Conservation (phyloP, 1,140 invertebrate species). For the Trichogramma pretiosum region DNA sequence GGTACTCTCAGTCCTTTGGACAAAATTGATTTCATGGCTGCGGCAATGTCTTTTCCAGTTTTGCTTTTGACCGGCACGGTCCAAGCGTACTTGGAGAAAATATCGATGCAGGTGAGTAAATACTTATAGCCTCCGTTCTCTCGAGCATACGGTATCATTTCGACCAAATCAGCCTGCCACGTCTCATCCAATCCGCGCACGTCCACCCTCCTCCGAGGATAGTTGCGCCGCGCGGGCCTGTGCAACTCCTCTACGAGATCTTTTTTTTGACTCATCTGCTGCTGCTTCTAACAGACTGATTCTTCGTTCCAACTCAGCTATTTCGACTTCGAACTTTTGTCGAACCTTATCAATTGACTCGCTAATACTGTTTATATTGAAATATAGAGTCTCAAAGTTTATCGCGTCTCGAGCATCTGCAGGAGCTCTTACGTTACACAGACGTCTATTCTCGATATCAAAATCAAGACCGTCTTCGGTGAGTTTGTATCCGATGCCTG, state of each 20-base stretch:
- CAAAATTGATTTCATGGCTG: conserved; percentile 2
- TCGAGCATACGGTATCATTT: conserved; percentile 21
- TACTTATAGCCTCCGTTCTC: conserved; percentile 29
- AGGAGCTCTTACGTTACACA: background rate
- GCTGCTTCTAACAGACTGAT: background rate
- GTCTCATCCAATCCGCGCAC: conserved; percentile 34
- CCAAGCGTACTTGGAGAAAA: conserved; percentile 33
- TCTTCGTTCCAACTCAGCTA: background rate
- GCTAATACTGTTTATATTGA: background rate
- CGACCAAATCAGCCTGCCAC: conserved; percentile 38
- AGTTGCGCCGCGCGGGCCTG: conserved; percentile 33
- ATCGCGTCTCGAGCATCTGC: background rate
- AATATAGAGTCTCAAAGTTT: background rate
- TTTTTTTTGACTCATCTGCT: background rate
- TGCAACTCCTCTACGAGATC: conserved; percentile 32
- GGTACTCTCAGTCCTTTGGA: background rate
- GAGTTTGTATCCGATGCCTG: background rate
- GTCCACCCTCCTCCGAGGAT: conserved; percentile 28
- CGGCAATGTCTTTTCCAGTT: conserved; percentile 19
- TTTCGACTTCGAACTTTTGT: background rate
- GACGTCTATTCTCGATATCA: background rate
- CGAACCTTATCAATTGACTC: background rate
- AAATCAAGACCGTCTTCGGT: background rate
- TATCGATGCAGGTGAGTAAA: conserved; percentile 34
- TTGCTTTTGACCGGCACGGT: conserved; percentile 29